Percentiles rank a stretch among this genome's conserved stretches.
phyloP scores from a whole-genome alignment of 2,888 invertebrate genomes.

The Tetanocera ferruginea region DNA sequence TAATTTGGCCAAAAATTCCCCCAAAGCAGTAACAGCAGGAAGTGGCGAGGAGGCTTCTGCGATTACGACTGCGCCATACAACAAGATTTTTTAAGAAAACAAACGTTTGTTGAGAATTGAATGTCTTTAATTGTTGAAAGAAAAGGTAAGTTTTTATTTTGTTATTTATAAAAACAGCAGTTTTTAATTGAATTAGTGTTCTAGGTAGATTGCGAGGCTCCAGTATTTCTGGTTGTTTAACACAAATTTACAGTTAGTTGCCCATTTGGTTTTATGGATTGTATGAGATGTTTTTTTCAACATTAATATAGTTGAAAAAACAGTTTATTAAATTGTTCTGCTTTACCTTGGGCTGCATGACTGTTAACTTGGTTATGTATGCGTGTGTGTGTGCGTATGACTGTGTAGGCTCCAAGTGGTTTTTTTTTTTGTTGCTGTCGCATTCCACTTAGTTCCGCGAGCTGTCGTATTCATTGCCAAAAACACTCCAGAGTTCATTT shows the following conservation, averaged over 20 bases:
- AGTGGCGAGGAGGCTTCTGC: conserved; percentile 16
- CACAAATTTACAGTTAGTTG: neutral
- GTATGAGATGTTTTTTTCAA: neutral
- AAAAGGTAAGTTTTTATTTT: conserved; percentile 15
- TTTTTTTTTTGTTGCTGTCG: neutral
- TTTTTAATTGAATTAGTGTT: neutral
- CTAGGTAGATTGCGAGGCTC: neutral
- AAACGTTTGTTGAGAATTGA: conserved; percentile 26
- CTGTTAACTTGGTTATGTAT: neutral
- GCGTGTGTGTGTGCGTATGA: neutral
- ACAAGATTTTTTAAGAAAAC: neutral
- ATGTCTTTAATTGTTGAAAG: neutral
- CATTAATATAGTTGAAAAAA: neutral
- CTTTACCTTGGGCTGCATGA: neutral
- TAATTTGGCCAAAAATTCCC: neutral
- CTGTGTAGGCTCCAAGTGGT: neutral
- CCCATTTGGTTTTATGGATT: neutral
- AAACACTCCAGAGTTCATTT: conserved; percentile 6
- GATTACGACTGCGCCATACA: neutral
- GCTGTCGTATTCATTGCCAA: neutral
- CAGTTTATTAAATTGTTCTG: neutral
- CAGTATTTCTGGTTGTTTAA: neutral
- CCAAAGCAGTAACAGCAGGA: neutral
- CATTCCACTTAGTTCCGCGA: neutral
- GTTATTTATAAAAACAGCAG: neutral